Evolutionary conservation across 2,113 vertebrate genomes (phyloP), one percentile per base, ranked within the genome.

Genomic region (Egretta garzetta): DNA sequence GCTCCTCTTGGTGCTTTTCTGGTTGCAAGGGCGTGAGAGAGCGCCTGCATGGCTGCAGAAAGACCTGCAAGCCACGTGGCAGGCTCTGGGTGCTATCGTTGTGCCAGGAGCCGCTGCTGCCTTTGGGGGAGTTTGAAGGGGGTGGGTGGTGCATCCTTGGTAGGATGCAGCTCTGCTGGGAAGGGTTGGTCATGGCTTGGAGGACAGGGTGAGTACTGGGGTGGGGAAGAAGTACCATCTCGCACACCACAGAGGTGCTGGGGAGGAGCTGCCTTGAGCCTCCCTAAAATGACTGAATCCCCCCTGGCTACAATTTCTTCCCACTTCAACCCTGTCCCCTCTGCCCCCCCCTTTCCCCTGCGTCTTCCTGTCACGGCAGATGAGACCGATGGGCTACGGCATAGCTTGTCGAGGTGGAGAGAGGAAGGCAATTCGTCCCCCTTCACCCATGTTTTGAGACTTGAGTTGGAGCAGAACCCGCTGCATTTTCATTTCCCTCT

Each of bases 91-190:
- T 9, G 33, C 47, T 56, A 27, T 12, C 5, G 45, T 14, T 58
- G 71, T 4, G 1, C 68, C 17, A 2, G 23, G 80, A n/a, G 35
- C 5, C 1, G 15, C 41, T n/a, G 41, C 18, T 49, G 62, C 33
- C 43, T 47, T 55, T 8, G 9, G 14, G 49, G 47, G n/a, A 22
- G 30, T 43, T 49, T 50, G 64, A 8, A 50, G 5, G 13, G 39
- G 12, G 14, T 32, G 52, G 21, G 4, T 18, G 0, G 5, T 49
- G 35, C 56, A 59, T 89, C 50, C 21, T 47, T 0, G 0, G 39
- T 18, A 15, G n/a, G 39, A 30, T n/a, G 12, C 21, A 35, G 62
- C 43, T 91, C 49, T 80, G 18, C 76, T 62, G 50, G 45, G 28
- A 73, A 32, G 22, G 12, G 19, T 62, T 92, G 17, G 3, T 67